phyloP scores from a whole-genome alignment of 2,888 invertebrate genomes.

The Andrena flavipes region DNA sequence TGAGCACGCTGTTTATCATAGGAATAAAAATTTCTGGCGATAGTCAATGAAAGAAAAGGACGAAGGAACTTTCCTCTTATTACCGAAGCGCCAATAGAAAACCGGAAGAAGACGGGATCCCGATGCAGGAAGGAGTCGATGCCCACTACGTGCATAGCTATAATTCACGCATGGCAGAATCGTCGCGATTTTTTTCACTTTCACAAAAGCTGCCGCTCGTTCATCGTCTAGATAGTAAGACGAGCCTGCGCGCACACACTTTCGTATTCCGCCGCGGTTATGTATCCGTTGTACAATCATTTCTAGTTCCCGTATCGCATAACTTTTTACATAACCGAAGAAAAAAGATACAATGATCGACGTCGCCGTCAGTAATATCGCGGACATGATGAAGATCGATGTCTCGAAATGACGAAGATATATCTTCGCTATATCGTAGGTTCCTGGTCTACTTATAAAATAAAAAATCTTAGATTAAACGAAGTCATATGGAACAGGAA shows the following conservation, averaged over 20 bases:
- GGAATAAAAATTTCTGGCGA: neutral
- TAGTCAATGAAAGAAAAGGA: neutral
- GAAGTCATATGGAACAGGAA: no score
- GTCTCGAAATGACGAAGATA: no score
- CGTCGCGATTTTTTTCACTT: slow-evolving; percentile 82
- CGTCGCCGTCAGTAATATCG: neutral
- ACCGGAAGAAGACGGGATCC: slow-evolving; percentile 76
- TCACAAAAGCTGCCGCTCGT: slow-evolving; percentile 73
- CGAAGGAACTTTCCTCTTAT: slow-evolving; percentile 63
- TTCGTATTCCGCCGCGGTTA: slow-evolving; percentile 47
- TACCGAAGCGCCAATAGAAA: slow-evolving; percentile 76
- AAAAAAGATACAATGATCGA: slow-evolving; percentile 15
- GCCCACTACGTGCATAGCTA: slow-evolving; percentile 64
- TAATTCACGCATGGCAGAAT: slow-evolving; percentile 82
- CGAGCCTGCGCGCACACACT: slow-evolving; percentile 20
- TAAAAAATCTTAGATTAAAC: no score
- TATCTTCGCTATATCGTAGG: no score
- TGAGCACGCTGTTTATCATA: neutral
- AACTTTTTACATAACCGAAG: slow-evolving; percentile 52
- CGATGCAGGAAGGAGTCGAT: slow-evolving; percentile 72
- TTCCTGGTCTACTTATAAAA: no score
- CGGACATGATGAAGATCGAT: neutral
- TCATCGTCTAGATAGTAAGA: slow-evolving; percentile 40
- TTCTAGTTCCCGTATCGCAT: slow-evolving; percentile 42
- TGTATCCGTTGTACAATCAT: slow-evolving; percentile 27